Conservation (phyloP, 1,140 invertebrate genomes). For the Papilio glaucus region DNA sequence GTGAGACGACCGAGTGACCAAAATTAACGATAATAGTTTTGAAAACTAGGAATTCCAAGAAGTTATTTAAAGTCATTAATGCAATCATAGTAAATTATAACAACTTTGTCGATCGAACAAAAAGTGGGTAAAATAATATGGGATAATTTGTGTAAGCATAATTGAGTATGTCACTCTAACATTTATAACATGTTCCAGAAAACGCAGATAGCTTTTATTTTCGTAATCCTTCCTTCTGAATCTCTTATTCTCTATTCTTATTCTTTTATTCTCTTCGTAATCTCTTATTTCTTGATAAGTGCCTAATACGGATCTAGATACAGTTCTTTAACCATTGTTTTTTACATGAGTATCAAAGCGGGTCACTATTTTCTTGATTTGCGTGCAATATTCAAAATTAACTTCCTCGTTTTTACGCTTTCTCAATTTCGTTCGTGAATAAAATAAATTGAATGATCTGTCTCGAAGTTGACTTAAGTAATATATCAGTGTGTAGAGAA, state of each 20-base stretch:
- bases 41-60: constrained; percentile 5
- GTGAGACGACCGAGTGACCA: background rate
- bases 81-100: constrained; percentile 15
- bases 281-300: too few relatives aligned
- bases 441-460: background rate
- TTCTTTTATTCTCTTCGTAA: too few relatives aligned
- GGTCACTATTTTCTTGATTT: background rate
- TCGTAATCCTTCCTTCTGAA: too few relatives aligned
- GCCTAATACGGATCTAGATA: too few relatives aligned
- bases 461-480: background rate
- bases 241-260: too few relatives aligned
- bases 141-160: constrained; percentile 31
- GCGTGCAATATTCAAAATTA: constrained; percentile 12
- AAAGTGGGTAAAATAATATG: background rate
- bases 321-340: background rate
- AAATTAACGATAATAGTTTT: constrained; percentile 12
- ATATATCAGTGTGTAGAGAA: too few relatives aligned
- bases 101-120: constrained; percentile 14
- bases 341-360: constrained; percentile 6
- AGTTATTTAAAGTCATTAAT: background rate
- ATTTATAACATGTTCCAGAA: constrained; percentile 61
- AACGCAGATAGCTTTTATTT: constrained; percentile 54
- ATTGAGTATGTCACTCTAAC: constrained; percentile 43
- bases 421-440: background rate
- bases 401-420: background rate